phyloP scores from a whole-genome alignment of 2,888 invertebrate species.

The Cristatella mucedo region DNA sequence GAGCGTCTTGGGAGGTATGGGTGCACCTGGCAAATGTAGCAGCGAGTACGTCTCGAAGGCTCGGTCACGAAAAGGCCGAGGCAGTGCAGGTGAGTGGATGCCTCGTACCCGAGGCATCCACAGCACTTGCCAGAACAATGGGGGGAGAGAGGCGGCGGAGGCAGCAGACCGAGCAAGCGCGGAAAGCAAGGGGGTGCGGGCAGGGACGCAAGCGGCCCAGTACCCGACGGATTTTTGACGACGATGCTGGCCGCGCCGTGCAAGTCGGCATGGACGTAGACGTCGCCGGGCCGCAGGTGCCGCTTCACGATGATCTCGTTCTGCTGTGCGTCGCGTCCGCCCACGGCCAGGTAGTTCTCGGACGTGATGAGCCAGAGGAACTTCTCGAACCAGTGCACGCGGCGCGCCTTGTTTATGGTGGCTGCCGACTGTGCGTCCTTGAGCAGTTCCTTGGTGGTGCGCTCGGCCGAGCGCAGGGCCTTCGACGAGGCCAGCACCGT shows the following conservation, averaged over 20 bases:
- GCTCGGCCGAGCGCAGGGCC: conserved; percentile 85
- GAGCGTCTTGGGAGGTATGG: conserved; percentile 81
- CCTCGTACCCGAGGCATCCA: too few relatives aligned
- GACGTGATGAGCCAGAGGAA: conserved; percentile 96
- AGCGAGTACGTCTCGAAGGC: too few relatives aligned
- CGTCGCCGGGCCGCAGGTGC: conserved; percentile 61
- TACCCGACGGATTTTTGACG: conserved; percentile 60
- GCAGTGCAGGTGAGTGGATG: too few relatives aligned
- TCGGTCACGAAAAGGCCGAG: too few relatives aligned
- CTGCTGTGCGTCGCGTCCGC: conserved; percentile 89
- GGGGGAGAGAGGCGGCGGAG: too few relatives aligned
- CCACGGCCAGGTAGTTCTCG: conserved; percentile 74
- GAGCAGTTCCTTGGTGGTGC: conserved; percentile 76
- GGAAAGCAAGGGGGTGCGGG: too few relatives aligned
- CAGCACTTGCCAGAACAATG: too few relatives aligned
- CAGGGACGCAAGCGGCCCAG: conserved; percentile 5
- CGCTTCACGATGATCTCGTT: conserved; percentile 95
- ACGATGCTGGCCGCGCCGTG: conserved; percentile 53
- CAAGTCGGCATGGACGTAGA: conserved; percentile 87
- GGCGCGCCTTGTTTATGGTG: conserved; percentile 75
- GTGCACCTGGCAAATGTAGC: too few relatives aligned
- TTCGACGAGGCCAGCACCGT: conserved; percentile 62
- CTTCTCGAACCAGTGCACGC: conserved; percentile 62
- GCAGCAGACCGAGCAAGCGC: too few relatives aligned
- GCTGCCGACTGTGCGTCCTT: conserved; percentile 82